phyloP scores from a whole-genome alignment of 2,797 vertebrate species.

The Pseudomugil tenellus region DNA sequence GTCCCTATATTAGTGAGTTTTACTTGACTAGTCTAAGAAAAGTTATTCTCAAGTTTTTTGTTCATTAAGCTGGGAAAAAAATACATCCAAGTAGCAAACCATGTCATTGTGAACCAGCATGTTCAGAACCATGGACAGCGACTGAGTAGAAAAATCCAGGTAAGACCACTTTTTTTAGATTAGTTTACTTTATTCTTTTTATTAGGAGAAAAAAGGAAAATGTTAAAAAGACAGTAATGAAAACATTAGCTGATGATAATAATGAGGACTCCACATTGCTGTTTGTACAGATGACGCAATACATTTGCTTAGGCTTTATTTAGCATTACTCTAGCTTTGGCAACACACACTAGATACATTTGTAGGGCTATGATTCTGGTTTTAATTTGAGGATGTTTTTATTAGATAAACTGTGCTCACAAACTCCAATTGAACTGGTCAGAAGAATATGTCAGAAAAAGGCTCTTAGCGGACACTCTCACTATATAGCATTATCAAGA shows the following conservation, averaged over 20 bases:
- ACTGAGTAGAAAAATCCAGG: neutral
- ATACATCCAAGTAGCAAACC: neutral
- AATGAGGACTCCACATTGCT: neutral
- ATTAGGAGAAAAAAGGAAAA: neutral
- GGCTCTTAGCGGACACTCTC: conserved; percentile 4
- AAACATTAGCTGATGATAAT: neutral
- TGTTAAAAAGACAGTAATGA: neutral
- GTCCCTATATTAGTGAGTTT: neutral
- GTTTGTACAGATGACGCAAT: neutral
- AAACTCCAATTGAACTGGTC: neutral
- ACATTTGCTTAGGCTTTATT: neutral
- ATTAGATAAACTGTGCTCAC: conserved; percentile 2
- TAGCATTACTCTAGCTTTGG: neutral
- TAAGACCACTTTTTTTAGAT: no score
- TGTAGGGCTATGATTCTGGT: neutral
- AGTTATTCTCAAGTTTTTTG: neutral
- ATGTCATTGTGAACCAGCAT: conserved; percentile 2
- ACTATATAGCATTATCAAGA: neutral
- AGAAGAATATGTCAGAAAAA: neutral
- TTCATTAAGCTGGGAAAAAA: neutral
- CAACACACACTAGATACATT: neutral
- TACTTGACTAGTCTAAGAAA: neutral
- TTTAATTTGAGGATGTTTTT: neutral
- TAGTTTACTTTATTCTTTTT: neutral
- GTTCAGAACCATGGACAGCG: conserved; percentile 56